A percentile compares a stretch with the other conserved stretches of the same genome.
phyloP scores from a whole-genome alignment of 2,113 vertebrate species.

The Benitochromis conjunctus region DNA sequence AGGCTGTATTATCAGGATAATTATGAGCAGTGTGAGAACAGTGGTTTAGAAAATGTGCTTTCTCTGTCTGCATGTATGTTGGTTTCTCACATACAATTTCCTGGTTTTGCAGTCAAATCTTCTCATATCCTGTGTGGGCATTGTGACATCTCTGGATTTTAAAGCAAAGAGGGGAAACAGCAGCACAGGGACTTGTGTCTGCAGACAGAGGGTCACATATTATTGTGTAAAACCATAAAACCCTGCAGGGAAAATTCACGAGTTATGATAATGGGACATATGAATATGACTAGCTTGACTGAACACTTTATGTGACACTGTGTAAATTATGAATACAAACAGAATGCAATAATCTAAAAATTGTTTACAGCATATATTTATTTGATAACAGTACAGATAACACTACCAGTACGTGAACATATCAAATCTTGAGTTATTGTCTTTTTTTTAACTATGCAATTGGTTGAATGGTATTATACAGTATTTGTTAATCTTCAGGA shows the following conservation, averaged over 20 bases:
- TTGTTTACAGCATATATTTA: neutral
- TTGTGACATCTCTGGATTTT: neutral
- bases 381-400: neutral
- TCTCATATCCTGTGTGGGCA: neutral
- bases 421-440: neutral
- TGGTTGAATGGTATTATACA: neutral
- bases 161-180: neutral
- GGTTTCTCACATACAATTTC: neutral
- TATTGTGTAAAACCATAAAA: neutral
- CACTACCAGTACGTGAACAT: neutral
- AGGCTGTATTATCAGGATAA: neutral
- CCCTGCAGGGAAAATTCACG: neutral
- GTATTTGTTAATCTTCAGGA: neutral
- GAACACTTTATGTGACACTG: neutral
- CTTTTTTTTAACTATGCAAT: neutral
- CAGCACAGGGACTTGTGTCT: neutral
- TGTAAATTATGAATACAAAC: neutral
- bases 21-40: neutral
- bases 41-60: neutral
- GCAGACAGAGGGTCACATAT: neutral
- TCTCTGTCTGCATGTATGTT: neutral
- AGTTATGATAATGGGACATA: neutral
- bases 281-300: neutral
- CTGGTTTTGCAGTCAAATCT: neutral
- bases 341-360: neutral